Conservation (phyloP, 2,888 invertebrate genomes). For the Tipula vernalis region DNA sequence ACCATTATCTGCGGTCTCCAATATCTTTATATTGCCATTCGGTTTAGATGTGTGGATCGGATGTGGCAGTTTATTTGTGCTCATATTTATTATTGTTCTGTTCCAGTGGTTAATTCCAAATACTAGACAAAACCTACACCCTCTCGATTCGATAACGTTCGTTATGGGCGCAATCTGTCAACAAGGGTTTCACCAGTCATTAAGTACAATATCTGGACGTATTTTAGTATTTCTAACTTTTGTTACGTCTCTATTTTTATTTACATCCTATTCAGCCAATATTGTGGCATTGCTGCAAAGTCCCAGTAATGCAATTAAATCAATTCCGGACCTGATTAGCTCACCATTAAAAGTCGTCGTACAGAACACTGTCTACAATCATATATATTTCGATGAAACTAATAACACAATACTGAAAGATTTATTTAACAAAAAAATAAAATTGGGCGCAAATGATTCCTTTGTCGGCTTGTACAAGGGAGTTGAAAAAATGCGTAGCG, state of each 20-base stretch:
- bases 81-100: conserved; percentile 23
- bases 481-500: conserved; percentile 40
- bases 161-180: conserved; percentile 46
- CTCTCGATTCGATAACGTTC: conserved; percentile 40
- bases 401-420: conserved; percentile 39
- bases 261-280: conserved; percentile 53
- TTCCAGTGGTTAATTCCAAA: conserved; percentile 16
- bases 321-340: conserved; percentile 41
- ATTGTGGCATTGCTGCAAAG: conserved; percentile 49
- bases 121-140: conserved; percentile 24
- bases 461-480: conserved; percentile 42
- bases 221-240: conserved; percentile 43
- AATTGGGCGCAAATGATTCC: conserved; percentile 40
- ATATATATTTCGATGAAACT: conserved; percentile 44
- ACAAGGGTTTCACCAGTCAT: conserved; percentile 42
- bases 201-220: conserved; percentile 39
- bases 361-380: conserved; percentile 47
- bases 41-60: conserved; percentile 43
- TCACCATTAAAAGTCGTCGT: conserved; percentile 44
- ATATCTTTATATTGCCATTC: conserved; percentile 49
- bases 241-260: conserved; percentile 42
- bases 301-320: conserved; percentile 44
- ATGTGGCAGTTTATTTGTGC: conserved; percentile 17
- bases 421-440: conserved; percentile 43
- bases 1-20: conserved; percentile 44